Evolutionary conservation across 2,113 vertebrate genomes (phyloP), one percentile per base, ranked within the genome.

Genomic region (Microcebus tavaratra): DNA sequence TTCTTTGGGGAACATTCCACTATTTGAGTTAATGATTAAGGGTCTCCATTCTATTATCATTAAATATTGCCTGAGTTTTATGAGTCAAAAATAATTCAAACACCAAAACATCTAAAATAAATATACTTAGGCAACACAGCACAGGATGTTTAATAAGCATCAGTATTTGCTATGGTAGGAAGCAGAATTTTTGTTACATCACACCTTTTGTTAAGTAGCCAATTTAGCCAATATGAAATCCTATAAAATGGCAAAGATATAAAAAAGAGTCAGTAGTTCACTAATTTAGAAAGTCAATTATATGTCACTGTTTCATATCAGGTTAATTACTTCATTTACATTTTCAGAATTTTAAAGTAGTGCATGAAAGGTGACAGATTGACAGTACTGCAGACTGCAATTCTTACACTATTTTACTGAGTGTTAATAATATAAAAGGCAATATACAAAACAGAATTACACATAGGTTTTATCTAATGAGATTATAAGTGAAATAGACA

Each of bases 241-340:
- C 88, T 95, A 97, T 95, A 95, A 98, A 95, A 96, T 67, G 57
- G 97, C 53, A 94, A 94, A 95, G 91, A 95, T 73, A 91, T 88
- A 97, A 96, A 98, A 86, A 95, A 96, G 88, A 97, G 90, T 95
- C 57, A 97, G 68, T 70, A 97, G 94, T 91, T 94, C 84, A 95
- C 72, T 92, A 93, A 94, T 96, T 96, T 88, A 98, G 94, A 88
- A 98, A 97, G 72, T 88, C 89, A 90, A 96, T 95, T 98, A 95
- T 36, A 96, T 97, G 96, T 96, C 93, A 94, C 72, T 95, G 83
- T 97, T 98, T 95, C 50, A 89, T 95, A 94, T 97, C 70, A 65
- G 96, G 94, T 96, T 98, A 97, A 97, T 97, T 96, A 97, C 92
- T 98, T 97, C 93, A 98, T 88, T 97, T 97, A 96, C 97, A 97